Percentiles rank a stretch among this genome's conserved stretches.
These are phyloP conservation scores for Xylota segnis DNA, from an alignment of 2,888 invertebrate genomes.

Conservation along the genomic window DNA sequence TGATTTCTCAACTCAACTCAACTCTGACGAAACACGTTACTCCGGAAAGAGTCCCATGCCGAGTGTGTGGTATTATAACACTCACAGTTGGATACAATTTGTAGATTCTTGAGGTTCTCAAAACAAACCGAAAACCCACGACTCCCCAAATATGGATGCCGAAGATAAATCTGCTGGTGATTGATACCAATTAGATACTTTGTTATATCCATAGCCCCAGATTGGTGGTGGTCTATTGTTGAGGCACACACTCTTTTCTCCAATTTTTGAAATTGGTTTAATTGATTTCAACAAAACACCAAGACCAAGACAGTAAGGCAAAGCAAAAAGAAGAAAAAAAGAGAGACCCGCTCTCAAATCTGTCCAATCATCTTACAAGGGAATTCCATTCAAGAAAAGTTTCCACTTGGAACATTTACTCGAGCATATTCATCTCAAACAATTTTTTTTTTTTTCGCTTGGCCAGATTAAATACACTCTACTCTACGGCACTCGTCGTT, in stretches of 20 bases:
- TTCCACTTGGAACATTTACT: slow-evolving; percentile 57
- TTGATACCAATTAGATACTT: slow-evolving; percentile 72
- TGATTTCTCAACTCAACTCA: slow-evolving; percentile 8
- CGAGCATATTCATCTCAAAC: slow-evolving; percentile 57
- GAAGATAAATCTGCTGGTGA: slow-evolving; percentile 57
- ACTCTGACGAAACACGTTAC: slow-evolving; percentile 13
- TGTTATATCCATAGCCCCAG: slow-evolving; percentile 52
- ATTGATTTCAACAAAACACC: slow-evolving; percentile 59
- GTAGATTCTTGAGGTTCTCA: slow-evolving; percentile 40
- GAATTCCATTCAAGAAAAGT: slow-evolving; percentile 60
- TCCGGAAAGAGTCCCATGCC: slow-evolving; percentile 30
- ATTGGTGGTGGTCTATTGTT: slow-evolving; percentile 69
- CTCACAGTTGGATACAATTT: slow-evolving; percentile 61
- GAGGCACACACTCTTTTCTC: slow-evolving; percentile 13
- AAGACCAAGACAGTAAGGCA: not conserved
- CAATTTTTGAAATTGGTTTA: slow-evolving; percentile 64
- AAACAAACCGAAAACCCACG: slow-evolving; percentile 58
- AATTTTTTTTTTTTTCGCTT: slow-evolving; percentile 14
- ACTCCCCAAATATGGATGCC: slow-evolving; percentile 48
- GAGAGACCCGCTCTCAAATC: slow-evolving; percentile 31
- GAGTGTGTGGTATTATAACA: slow-evolving; percentile 37
- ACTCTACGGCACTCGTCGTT: slow-evolving; percentile 46
- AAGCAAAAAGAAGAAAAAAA: not conserved
- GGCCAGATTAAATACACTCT: slow-evolving; percentile 39
- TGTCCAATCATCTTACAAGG: slow-evolving; percentile 68